Evolutionary conservation across 2,888 invertebrate species (phyloP), one percentile per base, ranked within the genome.

Genomic region (Epicampocera succincta): DNA sequence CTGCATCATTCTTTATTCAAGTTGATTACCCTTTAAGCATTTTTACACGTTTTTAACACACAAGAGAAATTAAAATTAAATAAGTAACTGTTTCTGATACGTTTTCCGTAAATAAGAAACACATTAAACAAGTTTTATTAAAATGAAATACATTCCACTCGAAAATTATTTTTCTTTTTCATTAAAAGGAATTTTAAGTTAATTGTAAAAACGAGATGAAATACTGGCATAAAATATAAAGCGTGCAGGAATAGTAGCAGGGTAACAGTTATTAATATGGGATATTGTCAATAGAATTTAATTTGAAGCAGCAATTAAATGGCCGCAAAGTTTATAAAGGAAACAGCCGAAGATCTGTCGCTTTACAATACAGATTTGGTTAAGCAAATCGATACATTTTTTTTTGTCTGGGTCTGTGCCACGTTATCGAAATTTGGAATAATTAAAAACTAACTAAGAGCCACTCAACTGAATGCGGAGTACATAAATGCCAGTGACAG

Each of bases 131-230:
- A 60, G 33, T 74, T 50, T 33, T 52, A 15, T 63, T n/a, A 33
- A 50, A 33, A 44, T 19, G 56, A 40, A 54, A 56, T 25, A 46
- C 19, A 69, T 44, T 69, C 38, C 17, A 50, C 44, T 48, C 54
- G 42, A 25, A 48, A 75, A 33, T 58, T 17, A 33, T 66, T n/a
- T n/a, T n/a, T n/a, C n/a, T n/a, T n/a, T n/a, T 75, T 29, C 58
- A 63, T 48, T 48, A 21, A 66, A 21, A 38, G 21, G 50, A 48
- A 52, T 12, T 15, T 52, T 4, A 52, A 66, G 40, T 52, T 66
- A 52, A 52, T 66, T 66, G 65, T 40, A 66, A 38, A 66, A 61
- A 46, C n/a, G n/a, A 60, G 42, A 46, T 44, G 50, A 11, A 66
- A 40, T 52, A 50, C 40, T 52, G 29, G 17, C 11, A 29, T 48